Evolutionary conservation across 2,113 vertebrate species (phyloP).

Genomic region (Dicrurus megarhynchus): DNA sequence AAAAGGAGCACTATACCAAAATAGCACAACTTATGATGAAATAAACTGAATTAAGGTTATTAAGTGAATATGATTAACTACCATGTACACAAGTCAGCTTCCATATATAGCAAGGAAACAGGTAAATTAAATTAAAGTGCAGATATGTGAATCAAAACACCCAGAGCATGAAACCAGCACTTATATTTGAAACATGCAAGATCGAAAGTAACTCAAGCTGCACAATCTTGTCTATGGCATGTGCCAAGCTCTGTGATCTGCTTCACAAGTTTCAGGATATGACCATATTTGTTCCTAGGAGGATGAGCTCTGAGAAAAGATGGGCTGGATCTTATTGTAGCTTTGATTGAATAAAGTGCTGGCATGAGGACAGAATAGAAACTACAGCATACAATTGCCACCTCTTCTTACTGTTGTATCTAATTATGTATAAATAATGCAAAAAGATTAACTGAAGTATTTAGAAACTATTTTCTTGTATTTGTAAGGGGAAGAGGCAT

Average conservation of each 20-base stretch:
- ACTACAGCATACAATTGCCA: neutral
- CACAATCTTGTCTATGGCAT: neutral
- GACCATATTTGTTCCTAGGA: neutral
- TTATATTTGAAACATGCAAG: neutral
- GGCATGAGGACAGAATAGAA: neutral
- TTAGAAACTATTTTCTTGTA: neutral
- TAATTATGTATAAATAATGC: neutral
- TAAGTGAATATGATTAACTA: neutral
- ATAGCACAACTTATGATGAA: neutral
- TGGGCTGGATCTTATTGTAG: neutral
- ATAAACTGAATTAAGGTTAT: neutral
- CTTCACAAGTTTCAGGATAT: neutral
- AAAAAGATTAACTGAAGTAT: neutral
- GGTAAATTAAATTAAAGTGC: neutral
- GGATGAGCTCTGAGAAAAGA: neutral
- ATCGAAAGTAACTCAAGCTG: neutral
- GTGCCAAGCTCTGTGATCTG: neutral
- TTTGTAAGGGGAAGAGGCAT: neutral
- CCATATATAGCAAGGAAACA: neutral
- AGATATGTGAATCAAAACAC: neutral
- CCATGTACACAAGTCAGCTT: neutral
- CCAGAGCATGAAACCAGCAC: neutral
- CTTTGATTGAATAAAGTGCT: neutral
- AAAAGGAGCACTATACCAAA: neutral
- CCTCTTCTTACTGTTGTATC: neutral